Evolutionary conservation across 2,888 invertebrate genomes (phyloP).

Genomic region (Rhingia rostrata): DNA sequence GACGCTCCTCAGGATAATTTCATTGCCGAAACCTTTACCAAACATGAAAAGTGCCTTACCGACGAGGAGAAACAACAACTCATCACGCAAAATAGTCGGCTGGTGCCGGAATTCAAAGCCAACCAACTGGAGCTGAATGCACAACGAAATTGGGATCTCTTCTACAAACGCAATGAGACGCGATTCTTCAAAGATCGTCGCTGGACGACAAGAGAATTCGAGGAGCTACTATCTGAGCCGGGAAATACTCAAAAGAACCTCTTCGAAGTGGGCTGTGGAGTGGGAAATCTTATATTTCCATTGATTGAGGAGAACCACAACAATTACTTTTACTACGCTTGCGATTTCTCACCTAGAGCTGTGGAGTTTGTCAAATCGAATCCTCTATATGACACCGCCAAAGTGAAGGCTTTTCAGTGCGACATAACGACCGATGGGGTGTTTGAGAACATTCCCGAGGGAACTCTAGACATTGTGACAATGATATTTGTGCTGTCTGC

Average conservation of each 20-base stretch:
- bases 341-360: slow-evolving; percentile 96
- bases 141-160: slow-evolving; percentile 96
- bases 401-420: slow-evolving; percentile 91
- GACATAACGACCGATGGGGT: slow-evolving; percentile 91
- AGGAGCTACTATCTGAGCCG: slow-evolving; percentile 86
- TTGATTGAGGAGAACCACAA: slow-evolving; percentile 90
- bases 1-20: slow-evolving; percentile 29
- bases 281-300: slow-evolving; percentile 98
- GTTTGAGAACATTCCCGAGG: slow-evolving; percentile 84
- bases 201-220: slow-evolving; percentile 98
- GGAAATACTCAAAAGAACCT: slow-evolving; percentile 82
- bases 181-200: slow-evolving; percentile 97
- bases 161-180: slow-evolving; percentile 96
- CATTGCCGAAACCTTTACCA: slow-evolving; percentile 75
- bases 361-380: slow-evolving; percentile 91
- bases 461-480: slow-evolving; percentile 90
- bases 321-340: slow-evolving; percentile 91
- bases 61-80: slow-evolving; percentile 86
- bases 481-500: slow-evolving; percentile 98
- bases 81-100: slow-evolving; percentile 87
- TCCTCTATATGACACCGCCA: slow-evolving; percentile 86
- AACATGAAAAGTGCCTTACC: slow-evolving; percentile 79
- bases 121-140: slow-evolving; percentile 91
- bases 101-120: slow-evolving; percentile 90
- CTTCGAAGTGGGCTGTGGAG: slow-evolving; percentile 95